Evolutionary conservation across 1,140 invertebrate genomes (phyloP).

Genomic region (Lamellibrachia luymesi): DNA sequence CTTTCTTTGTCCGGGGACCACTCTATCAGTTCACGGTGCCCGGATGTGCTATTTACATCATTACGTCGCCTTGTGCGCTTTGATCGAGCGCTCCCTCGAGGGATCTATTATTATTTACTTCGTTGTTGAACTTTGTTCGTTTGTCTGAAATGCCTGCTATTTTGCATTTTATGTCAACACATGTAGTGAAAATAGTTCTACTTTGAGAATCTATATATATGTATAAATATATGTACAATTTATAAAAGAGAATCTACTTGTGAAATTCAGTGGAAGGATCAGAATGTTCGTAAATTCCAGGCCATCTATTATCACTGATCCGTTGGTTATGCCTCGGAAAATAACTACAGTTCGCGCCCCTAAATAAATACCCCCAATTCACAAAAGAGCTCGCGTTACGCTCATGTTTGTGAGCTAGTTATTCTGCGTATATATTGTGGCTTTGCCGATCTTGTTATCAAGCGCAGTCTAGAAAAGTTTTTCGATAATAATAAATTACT

Average conservation of each 20-base stretch:
- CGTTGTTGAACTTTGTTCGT: not conserved
- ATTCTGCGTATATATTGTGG: not conserved
- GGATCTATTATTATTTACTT: constrained; percentile 1
- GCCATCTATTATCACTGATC: not conserved
- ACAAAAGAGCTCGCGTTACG: not conserved
- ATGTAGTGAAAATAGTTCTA: not conserved
- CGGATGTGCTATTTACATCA: constrained; percentile 16
- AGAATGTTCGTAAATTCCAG: not conserved
- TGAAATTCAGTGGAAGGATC: not conserved
- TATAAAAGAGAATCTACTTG: not conserved
- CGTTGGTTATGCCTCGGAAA: not conserved
- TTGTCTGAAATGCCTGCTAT: not conserved
- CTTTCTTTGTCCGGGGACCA: constrained; percentile 10
- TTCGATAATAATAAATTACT: not conserved
- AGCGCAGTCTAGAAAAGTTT: not conserved
- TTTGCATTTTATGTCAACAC: not conserved
- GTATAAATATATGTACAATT: not conserved
- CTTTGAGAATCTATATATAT: not conserved
- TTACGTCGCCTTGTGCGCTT: not conserved
- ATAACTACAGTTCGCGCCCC: not conserved
- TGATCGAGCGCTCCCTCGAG: not conserved
- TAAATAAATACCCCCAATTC: constrained; percentile 11
- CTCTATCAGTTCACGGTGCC: constrained; percentile 10
- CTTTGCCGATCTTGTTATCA: not conserved
- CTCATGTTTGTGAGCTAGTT: not conserved